Conservation (phyloP, 2,113 vertebrate species). For the Budorcas taxicolor region DNA sequence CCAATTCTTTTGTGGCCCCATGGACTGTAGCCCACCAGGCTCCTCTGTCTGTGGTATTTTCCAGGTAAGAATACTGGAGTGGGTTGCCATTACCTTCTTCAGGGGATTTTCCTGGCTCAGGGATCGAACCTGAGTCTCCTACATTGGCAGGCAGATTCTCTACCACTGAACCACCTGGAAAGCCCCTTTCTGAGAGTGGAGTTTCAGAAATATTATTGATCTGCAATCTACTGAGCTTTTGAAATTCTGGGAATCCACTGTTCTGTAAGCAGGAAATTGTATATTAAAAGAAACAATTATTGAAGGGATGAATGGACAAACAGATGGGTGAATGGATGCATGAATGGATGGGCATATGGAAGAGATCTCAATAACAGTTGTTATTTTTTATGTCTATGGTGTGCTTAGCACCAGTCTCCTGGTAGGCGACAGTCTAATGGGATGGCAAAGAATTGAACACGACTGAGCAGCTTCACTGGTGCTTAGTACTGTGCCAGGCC, state of each 20-base stretch:
- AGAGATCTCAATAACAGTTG: not conserved
- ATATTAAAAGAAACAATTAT: not conserved
- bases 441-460: not conserved
- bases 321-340: not conserved
- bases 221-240: not conserved
- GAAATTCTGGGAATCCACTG: not conserved
- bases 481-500: not conserved
- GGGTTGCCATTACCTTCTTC: not conserved
- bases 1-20: not conserved
- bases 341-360: not conserved
- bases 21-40: not conserved
- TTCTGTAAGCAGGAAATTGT: not conserved
- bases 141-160: not conserved
- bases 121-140: not conserved
- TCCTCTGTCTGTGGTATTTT: not conserved
- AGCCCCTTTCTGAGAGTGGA: not conserved
- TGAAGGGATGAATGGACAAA: not conserved
- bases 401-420: not conserved
- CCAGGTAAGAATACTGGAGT: not conserved
- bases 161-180: not conserved
- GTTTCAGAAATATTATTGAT: not conserved
- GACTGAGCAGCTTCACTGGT: not conserved
- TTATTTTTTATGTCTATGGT: not conserved
- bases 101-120: not conserved
- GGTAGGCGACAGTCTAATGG: not conserved